These are phyloP conservation scores for Aleiodes testaceus DNA, from an alignment of 2,888 invertebrate genomes.

Conservation along the genomic window DNA sequence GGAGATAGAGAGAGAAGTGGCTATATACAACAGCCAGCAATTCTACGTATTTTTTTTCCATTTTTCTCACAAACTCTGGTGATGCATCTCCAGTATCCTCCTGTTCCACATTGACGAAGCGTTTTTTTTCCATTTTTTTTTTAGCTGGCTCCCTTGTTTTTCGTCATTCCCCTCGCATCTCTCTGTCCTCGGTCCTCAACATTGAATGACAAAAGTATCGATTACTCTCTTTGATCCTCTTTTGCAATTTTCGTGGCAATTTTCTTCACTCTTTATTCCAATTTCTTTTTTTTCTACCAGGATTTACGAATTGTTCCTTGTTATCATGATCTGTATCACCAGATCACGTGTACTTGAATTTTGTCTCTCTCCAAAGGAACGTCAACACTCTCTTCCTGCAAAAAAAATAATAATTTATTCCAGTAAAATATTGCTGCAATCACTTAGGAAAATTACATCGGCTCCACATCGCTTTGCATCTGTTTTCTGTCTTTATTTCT, in stretches of 20 bases:
- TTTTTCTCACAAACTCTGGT: background rate
- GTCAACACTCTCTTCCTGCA: background rate
- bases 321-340: too few relatives aligned
- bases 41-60: background rate
- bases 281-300: too few relatives aligned
- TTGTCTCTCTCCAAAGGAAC: too few relatives aligned
- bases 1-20: background rate
- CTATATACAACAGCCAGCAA: background rate
- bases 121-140: background rate
- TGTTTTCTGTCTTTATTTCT: background rate
- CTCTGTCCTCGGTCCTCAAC: constrained; percentile 1
- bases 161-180: background rate
- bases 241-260: background rate
- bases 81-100: too few relatives aligned
- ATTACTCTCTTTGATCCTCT: constrained; percentile 11
- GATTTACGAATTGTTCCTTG: too few relatives aligned
- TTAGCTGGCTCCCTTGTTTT: background rate
- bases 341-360: too few relatives aligned
- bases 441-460: constrained; percentile 31
- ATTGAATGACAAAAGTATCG: constrained; percentile 13
- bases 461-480: constrained; percentile 7
- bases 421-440: constrained; percentile 5
- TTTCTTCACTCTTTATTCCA: too few relatives aligned
- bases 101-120: too few relatives aligned
- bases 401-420: too few relatives aligned